phyloP scores from a whole-genome alignment of 2,797 vertebrate genomes.

The Heteromormyrus szaboi region DNA sequence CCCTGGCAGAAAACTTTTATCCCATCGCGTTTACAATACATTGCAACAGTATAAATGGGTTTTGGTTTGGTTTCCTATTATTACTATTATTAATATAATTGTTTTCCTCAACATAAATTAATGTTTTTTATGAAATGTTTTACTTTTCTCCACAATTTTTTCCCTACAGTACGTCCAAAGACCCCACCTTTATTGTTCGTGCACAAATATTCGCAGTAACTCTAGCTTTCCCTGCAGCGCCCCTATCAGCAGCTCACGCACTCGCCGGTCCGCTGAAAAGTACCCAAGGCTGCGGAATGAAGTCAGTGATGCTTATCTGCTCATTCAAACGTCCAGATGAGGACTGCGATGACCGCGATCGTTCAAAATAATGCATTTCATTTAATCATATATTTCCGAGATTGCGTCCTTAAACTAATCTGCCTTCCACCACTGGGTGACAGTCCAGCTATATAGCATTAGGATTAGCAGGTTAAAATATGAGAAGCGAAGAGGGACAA shows the following conservation, averaged over 20 bases:
- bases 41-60: neutral
- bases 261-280: conserved; percentile 30
- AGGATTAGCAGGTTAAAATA: neutral
- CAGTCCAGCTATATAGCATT: neutral
- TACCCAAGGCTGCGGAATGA: conserved; percentile 12
- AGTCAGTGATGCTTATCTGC: conserved; percentile 23
- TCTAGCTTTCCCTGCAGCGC: conserved; percentile 33
- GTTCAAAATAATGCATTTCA: neutral
- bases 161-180: neutral
- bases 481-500: neutral
- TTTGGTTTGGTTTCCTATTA: neutral
- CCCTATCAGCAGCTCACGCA: neutral
- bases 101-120: neutral
- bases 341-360: neutral
- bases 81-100: neutral
- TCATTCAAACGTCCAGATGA: neutral
- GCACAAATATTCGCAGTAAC: conserved; percentile 43
- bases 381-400: neutral
- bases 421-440: neutral
- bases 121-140: neutral
- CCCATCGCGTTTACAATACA: neutral
- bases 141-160: neutral
- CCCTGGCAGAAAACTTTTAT: neutral
- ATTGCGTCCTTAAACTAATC: neutral
- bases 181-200: neutral